A percentile compares a stretch with the other conserved stretches of the same genome.
Evolutionary conservation across 2,888 invertebrate species (phyloP).

Genomic region (Eupithecia vulgata): DNA sequence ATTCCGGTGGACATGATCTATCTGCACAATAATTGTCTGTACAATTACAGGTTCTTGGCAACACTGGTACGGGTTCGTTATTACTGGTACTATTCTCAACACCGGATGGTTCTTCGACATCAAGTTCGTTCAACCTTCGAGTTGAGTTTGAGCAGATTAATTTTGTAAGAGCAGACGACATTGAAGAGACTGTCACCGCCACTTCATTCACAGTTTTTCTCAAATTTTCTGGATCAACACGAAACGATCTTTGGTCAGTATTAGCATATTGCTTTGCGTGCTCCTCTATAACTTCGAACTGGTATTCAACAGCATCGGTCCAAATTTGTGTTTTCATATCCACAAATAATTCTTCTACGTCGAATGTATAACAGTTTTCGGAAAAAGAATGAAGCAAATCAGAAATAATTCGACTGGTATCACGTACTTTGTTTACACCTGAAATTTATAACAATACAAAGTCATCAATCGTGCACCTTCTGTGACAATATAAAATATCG

Average conservation of each 20-base stretch:
- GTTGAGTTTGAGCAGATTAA: conserved; percentile 52
- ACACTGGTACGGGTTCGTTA: conserved; percentile 33
- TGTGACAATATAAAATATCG: background rate
- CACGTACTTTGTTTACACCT: conserved; percentile 56
- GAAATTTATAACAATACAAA: conserved; percentile 14
- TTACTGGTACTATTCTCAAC: conserved; percentile 9
- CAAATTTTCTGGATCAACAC: conserved; percentile 28
- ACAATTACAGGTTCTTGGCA: conserved; percentile 59
- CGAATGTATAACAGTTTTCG: conserved; percentile 51
- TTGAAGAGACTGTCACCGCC: conserved; percentile 53
- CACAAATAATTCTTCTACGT: conserved; percentile 46
- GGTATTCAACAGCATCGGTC: conserved; percentile 52
- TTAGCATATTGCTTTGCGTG: conserved; percentile 34
- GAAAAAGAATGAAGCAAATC: conserved; percentile 53
- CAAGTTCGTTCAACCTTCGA: conserved; percentile 23
- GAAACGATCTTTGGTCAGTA: conserved; percentile 19
- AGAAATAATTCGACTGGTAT: conserved; percentile 51
- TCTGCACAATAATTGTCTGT: conserved; percentile 50
- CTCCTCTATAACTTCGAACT: conserved; percentile 57
- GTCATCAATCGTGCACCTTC: background rate
- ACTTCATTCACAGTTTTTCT: conserved; percentile 54
- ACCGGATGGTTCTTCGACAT: background rate
- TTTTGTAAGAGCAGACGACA: conserved; percentile 55
- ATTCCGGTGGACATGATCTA: conserved; percentile 53
- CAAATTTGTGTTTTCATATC: conserved; percentile 53